Conservation (phyloP, 1,140 invertebrate species). For the Tetramorium alpestre region DNA sequence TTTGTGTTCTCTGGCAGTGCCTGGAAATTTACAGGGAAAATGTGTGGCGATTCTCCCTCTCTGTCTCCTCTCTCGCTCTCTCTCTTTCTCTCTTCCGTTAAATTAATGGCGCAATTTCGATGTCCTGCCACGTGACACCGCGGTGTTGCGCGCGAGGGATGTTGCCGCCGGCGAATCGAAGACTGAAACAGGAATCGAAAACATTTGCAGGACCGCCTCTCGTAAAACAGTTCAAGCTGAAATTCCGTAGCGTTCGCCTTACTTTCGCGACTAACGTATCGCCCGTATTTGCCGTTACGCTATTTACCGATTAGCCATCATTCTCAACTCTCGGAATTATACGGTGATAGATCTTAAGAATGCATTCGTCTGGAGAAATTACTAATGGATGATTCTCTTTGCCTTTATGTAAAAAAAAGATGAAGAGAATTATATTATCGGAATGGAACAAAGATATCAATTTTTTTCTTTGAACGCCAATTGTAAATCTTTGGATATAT, state of each 20-base stretch:
- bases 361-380: background rate
- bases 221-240: conserved; percentile 21
- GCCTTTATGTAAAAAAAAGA: background rate
- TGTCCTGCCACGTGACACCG: conserved; percentile 36
- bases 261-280: conserved; percentile 7
- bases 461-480: background rate
- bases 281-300: background rate
- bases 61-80: conserved; percentile 5
- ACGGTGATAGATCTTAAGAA: background rate
- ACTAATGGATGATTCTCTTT: background rate
- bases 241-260: conserved; percentile 27
- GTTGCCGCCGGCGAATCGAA: conserved; percentile 35
- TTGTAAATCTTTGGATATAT: background rate
- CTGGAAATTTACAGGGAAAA: conserved; percentile 69
- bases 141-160: background rate
- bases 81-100: conserved; percentile 49
- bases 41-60: conserved; percentile 35
- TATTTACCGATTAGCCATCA: conserved; percentile 7
- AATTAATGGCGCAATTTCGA: conserved; percentile 74
- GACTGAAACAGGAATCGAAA: conserved; percentile 3
- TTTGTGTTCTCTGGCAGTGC: background rate
- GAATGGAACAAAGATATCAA: background rate
- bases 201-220: conserved; percentile 14
- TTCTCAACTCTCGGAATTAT: background rate
- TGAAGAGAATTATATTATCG: background rate